These are phyloP conservation scores for Phaedon cochleariae DNA, from an alignment of 2,888 invertebrate species.

Conservation along the genomic window DNA sequence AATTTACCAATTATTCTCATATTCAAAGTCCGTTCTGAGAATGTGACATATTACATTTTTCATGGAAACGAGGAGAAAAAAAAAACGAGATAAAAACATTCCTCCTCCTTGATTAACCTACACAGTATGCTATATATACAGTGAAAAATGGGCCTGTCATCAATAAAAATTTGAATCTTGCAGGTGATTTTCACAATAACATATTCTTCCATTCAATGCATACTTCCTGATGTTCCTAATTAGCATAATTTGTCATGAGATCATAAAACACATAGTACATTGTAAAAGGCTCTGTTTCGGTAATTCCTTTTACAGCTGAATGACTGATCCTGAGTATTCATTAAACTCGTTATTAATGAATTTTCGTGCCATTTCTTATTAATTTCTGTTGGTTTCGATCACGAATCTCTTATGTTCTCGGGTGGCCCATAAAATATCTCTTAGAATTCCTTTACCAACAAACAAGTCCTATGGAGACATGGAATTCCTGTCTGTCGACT, in stretches of 20 bases:
- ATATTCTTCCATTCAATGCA: too few species aligned
- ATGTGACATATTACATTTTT: too few species aligned
- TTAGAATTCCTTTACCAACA: not conserved
- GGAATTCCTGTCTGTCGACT: slow-evolving; percentile 24
- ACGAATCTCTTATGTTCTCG: not conserved
- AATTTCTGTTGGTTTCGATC: slow-evolving; percentile 22
- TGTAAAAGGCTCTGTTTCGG: slow-evolving; percentile 13
- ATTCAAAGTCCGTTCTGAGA: too few species aligned
- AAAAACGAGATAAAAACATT: too few species aligned
- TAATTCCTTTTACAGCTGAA: slow-evolving; percentile 2
- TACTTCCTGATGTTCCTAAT: not conserved
- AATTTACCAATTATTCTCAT: too few species aligned
- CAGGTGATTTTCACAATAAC: too few species aligned
- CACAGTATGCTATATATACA: too few species aligned
- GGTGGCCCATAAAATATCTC: not conserved
- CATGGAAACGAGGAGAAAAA: too few species aligned
- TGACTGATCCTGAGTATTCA: slow-evolving; percentile 3
- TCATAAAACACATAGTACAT: not conserved
- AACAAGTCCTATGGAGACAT: slow-evolving; percentile 20
- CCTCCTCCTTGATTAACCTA: too few species aligned
- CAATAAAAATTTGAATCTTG: too few species aligned
- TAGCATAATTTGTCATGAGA: not conserved
- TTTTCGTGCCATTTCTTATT: slow-evolving; percentile 30
- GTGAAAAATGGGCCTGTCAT: too few species aligned
- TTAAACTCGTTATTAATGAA: slow-evolving; percentile 25